phyloP scores from a whole-genome alignment of 2,113 vertebrate species.

The Ictidomys tridecemlineatus region DNA sequence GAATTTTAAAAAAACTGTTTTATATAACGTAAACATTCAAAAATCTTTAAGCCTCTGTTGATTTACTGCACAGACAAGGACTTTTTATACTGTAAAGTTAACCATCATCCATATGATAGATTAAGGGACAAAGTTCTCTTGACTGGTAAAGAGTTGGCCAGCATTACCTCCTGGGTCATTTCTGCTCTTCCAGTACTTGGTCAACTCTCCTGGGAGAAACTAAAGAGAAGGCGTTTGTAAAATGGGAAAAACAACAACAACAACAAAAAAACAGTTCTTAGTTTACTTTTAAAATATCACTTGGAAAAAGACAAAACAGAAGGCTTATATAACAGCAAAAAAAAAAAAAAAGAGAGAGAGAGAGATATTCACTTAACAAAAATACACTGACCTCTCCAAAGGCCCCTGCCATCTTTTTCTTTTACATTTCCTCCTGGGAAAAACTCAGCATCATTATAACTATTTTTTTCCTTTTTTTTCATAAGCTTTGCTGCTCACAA shows the following conservation, averaged over 20 bases:
- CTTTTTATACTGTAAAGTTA: slow-evolving; percentile 45
- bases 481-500: background rate
- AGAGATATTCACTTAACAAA: background rate
- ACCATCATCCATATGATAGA: background rate
- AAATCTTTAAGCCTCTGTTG: background rate
- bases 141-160: background rate
- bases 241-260: background rate
- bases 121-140: slow-evolving; percentile 38
- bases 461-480: background rate
- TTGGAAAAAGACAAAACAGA: background rate
- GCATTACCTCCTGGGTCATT: background rate
- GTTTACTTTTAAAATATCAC: slow-evolving; percentile 54
- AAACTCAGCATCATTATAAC: background rate
- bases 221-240: background rate
- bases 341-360: background rate
- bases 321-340: background rate
- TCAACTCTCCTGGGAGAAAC: slow-evolving; percentile 17
- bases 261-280: background rate
- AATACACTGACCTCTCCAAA: background rate
- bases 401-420: background rate
- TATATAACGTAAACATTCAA: slow-evolving; percentile 50
- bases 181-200: background rate
- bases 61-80: slow-evolving; percentile 35
- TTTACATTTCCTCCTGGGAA: background rate
- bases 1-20: slow-evolving; percentile 23